These are phyloP conservation scores for Baryphthengus martii DNA, from an alignment of 2,113 vertebrate species.

Conservation along the genomic window DNA sequence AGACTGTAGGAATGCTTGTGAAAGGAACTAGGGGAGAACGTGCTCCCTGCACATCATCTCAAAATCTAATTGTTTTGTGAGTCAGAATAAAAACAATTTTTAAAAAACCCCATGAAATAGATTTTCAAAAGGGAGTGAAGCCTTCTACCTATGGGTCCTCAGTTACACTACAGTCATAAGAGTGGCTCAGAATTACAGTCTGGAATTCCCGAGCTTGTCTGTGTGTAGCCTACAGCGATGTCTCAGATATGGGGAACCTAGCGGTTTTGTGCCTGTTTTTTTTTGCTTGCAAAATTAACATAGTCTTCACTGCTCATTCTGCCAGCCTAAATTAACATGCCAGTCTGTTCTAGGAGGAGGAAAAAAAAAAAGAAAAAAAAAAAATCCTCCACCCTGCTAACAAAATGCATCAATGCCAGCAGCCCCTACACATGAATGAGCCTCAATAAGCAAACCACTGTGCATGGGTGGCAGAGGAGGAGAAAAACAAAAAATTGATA, in stretches of 20 bases:
- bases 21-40: neutral
- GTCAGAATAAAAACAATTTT: neutral
- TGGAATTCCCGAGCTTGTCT: neutral
- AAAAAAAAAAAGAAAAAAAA: neutral
- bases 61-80: neutral
- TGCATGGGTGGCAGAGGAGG: conserved; percentile 32
- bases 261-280: neutral
- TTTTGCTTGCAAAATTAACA: conserved; percentile 22
- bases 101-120: fast-evolving
- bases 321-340: conserved; percentile 22
- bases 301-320: neutral
- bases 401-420: conserved; percentile 59
- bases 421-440: conserved; percentile 34
- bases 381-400: neutral
- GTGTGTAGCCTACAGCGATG: neutral
- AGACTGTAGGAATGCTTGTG: neutral
- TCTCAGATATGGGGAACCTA: neutral
- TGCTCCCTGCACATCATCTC: neutral
- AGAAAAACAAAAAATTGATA: conserved; percentile 40
- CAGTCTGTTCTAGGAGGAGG: neutral
- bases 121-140: neutral
- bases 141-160: neutral
- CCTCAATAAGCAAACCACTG: conserved; percentile 44
- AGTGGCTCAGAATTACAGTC: neutral
- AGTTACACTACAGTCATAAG: neutral